Conservation (phyloP, 35 echinoderm and acorn worm genomes). For the Patiria miniata region DNA sequence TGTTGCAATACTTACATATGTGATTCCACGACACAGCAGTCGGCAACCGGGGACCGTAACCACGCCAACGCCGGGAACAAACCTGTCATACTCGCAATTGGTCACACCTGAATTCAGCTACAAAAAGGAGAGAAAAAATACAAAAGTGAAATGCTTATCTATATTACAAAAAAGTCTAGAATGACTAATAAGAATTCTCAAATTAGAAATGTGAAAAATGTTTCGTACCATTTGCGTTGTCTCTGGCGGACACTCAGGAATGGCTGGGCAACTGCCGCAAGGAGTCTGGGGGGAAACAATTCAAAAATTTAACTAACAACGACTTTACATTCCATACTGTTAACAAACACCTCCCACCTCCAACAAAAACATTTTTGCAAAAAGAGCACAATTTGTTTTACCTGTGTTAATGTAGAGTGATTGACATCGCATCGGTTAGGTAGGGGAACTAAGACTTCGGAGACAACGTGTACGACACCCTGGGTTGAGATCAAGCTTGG, state of each 20-base stretch:
- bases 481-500: neutral
- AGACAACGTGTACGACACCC: slow-evolving; percentile 18
- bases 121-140: neutral
- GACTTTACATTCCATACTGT: too few relatives aligned
- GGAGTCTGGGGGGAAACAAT: neutral
- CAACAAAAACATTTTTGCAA: neutral
- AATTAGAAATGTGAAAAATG: neutral
- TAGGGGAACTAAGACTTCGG: neutral
- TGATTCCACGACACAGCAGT: neutral
- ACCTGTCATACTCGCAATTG: neutral
- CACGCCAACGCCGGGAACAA: neutral
- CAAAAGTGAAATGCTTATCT: neutral
- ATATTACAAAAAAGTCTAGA: neutral
- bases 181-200: neutral
- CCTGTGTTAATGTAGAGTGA: neutral
- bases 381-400: neutral
- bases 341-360: too few relatives aligned
- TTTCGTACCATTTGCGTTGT: neutral
- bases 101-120: neutral
- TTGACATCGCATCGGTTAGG: slow-evolving; percentile 31
- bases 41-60: neutral
- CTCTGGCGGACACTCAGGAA: neutral
- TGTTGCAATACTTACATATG: slow-evolving; percentile 18
- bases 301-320: too few relatives aligned
- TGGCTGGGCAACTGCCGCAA: neutral